Evolutionary conservation across 2,888 invertebrate genomes (phyloP).

Genomic region (Caenorhabditis doughertyi): DNA sequence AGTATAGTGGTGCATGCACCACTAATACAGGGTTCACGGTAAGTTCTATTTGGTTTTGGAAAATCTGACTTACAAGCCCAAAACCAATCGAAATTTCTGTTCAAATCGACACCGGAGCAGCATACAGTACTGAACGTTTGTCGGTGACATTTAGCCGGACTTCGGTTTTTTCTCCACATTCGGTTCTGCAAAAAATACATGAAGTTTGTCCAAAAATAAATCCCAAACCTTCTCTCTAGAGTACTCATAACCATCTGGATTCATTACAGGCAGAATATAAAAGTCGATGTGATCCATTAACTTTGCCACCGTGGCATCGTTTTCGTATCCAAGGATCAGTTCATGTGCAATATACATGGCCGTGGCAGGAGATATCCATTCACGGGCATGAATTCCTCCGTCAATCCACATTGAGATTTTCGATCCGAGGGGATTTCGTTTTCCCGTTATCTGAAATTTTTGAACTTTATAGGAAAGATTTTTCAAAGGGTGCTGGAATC

Average conservation of each 20-base stretch:
- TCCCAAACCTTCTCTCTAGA: slow-evolving; percentile 73
- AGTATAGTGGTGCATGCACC: no score
- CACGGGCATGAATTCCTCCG: slow-evolving; percentile 81
- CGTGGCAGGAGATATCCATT: slow-evolving; percentile 74
- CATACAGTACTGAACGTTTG: slow-evolving; percentile 78
- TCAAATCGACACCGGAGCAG: slow-evolving; percentile 82
- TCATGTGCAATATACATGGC: slow-evolving; percentile 76
- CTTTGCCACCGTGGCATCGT: slow-evolving; percentile 68
- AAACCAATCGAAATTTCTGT: slow-evolving; percentile 82
- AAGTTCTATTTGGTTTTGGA: background rate
- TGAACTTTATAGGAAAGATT: background rate
- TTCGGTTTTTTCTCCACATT: slow-evolving; percentile 83
- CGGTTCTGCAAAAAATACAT: slow-evolving; percentile 73
- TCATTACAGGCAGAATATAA: slow-evolving; percentile 81
- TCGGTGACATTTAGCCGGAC: slow-evolving; percentile 78
- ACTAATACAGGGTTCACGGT: background rate
- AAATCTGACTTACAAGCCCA: slow-evolving; percentile 75
- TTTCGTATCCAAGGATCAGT: slow-evolving; percentile 65
- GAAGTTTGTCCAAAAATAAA: background rate
- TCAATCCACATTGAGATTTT: slow-evolving; percentile 79
- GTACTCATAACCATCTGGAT: slow-evolving; percentile 82
- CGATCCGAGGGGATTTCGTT: slow-evolving; percentile 65
- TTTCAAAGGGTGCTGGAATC: background rate
- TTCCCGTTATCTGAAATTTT: slow-evolving; percentile 66
- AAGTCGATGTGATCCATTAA: slow-evolving; percentile 81